A percentile compares a stretch with the other conserved stretches of the same genome.
Conservation (phyloP, 1,140 invertebrate genomes). For the Heliconius eleuchia region DNA sequence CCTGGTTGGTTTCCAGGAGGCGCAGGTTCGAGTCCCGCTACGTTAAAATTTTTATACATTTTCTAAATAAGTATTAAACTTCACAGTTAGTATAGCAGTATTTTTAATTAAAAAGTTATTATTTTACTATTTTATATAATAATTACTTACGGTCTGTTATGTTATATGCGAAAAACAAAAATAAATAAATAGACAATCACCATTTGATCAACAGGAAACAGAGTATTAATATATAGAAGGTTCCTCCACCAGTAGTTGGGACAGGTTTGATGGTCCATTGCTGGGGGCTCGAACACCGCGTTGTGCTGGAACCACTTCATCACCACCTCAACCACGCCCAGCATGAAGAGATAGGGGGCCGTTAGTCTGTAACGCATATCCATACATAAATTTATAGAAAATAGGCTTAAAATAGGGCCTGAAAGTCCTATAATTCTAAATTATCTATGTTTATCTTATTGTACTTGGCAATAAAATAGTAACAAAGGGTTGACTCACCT, state of each 20-base stretch:
- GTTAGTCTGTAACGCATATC: constrained; percentile 83
- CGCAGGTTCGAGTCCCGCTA: no score
- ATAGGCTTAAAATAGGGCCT: neutral
- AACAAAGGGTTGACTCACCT: neutral
- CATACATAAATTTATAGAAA: neutral
- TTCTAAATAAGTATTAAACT: no score
- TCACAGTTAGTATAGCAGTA: no score
- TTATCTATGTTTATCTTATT: no score
- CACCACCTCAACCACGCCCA: constrained; percentile 89
- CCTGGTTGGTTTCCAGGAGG: no score
- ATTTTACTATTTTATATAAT: no score
- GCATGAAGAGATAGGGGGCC: constrained; percentile 90
- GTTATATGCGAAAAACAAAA: no score
- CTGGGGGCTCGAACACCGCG: constrained; percentile 91
- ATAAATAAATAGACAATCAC: constrained; percentile 73
- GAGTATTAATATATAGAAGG: constrained; percentile 90
- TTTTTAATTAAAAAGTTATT: no score
- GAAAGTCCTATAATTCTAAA: no score
- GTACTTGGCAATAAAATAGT: neutral
- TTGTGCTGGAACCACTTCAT: constrained; percentile 92
- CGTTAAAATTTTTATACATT: no score
- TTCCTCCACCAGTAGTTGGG: constrained; percentile 94
- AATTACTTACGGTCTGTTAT: no score
- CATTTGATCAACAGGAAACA: constrained; percentile 93
- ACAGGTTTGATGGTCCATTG: constrained; percentile 90